Evolutionary conservation across 2,888 invertebrate species (phyloP).

Genomic region (Spodoptera picta): DNA sequence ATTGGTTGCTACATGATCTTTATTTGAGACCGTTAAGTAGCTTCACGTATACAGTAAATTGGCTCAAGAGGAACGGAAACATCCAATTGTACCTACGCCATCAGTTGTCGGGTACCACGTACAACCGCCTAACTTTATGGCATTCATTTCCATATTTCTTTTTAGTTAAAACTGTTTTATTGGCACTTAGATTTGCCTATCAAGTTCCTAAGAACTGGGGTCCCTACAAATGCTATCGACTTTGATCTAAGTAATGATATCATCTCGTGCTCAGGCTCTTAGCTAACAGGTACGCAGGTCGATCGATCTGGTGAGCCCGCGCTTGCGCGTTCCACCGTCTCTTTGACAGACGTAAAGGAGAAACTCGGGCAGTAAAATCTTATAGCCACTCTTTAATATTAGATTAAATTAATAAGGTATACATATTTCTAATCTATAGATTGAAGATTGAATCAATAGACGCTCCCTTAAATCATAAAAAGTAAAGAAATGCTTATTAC

Average conservation of each 20-base stretch:
- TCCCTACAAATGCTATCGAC: constrained; percentile 11
- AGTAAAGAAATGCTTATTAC: no score
- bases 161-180: no score
- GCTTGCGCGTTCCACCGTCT: constrained; percentile 28
- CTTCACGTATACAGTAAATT: constrained; percentile 66
- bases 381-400: constrained; percentile 8
- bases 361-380: constrained; percentile 27
- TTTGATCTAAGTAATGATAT: constrained; percentile 24
- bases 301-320: constrained; percentile 36
- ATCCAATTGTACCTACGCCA: constrained; percentile 79
- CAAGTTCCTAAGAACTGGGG: background rate
- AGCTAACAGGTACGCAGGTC: constrained; percentile 10
- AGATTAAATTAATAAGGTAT: constrained; percentile 1
- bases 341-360: constrained; percentile 10
- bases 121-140: constrained; percentile 34
- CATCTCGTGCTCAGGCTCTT: constrained; percentile 13
- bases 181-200: no score
- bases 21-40: constrained; percentile 53
- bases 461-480: no score
- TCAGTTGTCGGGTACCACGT: constrained; percentile 43
- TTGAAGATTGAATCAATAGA: constrained; percentile 2
- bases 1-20: constrained; percentile 36
- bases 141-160: constrained; percentile 7
- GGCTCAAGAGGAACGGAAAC: constrained; percentile 79
- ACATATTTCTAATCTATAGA: constrained; percentile 1